Base-by-base conservation (phyloP, 2,888 invertebrate species). In the Leptogaster cylindrica region DNA sequence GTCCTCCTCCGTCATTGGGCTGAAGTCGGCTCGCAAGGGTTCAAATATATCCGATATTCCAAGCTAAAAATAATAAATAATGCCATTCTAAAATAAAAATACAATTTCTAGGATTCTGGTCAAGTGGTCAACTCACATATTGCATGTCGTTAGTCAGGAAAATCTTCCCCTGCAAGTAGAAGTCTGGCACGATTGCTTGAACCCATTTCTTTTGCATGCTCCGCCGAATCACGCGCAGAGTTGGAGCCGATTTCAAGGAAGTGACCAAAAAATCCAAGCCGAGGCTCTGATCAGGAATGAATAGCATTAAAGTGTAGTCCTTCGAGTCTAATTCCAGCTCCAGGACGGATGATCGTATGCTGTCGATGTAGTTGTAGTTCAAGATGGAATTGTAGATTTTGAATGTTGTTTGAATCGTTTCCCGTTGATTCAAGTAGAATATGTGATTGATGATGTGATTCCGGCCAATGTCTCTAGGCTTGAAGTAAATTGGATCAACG, bases 251-350 rank as follows among this genome's bases (percentile, higher is more conserved):
- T 58, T 86, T 86, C 76, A 92, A 83, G 41, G 89, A 84, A 27
- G 85, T 84, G 14, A 90, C 83, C 66, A 92, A 80, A 23, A 87
- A 82, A 55, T 86, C 85, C 63, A 92, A 82, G 46, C 86, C 86
- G 39, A 88, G 87, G 48, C 85, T 84, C 61, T 87, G 84, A 65
- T 85, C 82, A 1, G 93, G 92, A 70, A 92, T 81, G 58, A 93
- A 78, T 48, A 93, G 85, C 64, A 93, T 82, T 41, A 93, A 83
- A 75, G 90, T 91, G 77, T 93, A 93, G 66, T 89, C 86, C 0
- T 88, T 86, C 72, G 91, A 92, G 77, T 93, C 92, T 64, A 93
- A 78, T 8, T 93, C 92, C 75, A 93, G 84, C 71, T 91, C 89
- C 61, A 93, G 81, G 1, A 89, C 89, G 46, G 88, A 84, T 7